These are phyloP conservation scores for Eulemur albifrons DNA, from an alignment of 2,797 vertebrate species.

Conservation along the genomic window DNA sequence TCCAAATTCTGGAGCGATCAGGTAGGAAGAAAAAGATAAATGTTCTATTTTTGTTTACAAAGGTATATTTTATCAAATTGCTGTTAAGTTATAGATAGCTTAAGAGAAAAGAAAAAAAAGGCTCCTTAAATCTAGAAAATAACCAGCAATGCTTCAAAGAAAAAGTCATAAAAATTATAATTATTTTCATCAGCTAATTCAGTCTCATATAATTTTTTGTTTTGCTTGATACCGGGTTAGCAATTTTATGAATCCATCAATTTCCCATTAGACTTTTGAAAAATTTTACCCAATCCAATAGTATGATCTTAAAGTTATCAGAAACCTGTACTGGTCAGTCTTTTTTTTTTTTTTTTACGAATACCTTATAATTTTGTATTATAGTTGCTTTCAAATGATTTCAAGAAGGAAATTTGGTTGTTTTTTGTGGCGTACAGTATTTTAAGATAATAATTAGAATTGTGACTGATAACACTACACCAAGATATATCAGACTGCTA, in stretches of 20 bases:
- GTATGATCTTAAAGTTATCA: not conserved
- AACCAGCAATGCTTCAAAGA: not conserved
- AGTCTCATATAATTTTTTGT: not conserved
- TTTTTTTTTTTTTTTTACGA: not conserved
- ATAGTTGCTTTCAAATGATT: not conserved
- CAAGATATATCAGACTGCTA: not conserved
- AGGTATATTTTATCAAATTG: not conserved
- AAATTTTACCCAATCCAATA: not conserved
- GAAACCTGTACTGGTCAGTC: not conserved
- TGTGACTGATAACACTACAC: not conserved
- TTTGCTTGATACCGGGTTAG: not conserved
- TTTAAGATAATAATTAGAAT: not conserved
- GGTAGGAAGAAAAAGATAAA: not conserved
- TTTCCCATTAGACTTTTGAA: not conserved
- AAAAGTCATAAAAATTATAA: not conserved
- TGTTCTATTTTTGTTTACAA: not conserved
- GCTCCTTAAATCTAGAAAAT: not conserved
- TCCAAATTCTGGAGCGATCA: not conserved
- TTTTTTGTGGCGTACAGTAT: not conserved
- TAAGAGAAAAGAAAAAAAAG: not conserved
- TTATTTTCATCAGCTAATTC: not conserved
- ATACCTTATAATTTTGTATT: not conserved
- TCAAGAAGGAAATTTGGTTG: not conserved
- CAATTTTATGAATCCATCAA: not conserved
- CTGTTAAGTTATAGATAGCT: not conserved